phyloP scores from a whole-genome alignment of 2,888 invertebrate species.

The Spisula subtruncata region DNA sequence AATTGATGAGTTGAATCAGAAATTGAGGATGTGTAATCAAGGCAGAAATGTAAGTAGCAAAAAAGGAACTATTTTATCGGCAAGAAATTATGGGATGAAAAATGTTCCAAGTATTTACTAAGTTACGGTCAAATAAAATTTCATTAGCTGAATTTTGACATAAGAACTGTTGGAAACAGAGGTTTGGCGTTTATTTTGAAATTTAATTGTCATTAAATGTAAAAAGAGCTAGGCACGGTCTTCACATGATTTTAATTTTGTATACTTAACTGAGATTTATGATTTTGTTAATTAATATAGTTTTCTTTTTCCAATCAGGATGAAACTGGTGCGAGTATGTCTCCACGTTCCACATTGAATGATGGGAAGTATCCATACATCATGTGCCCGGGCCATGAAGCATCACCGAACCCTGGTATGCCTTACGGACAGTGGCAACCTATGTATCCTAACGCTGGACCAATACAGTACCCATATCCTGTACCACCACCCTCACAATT shows the following conservation, averaged over 20 bases:
- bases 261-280: no score
- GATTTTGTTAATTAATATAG: no score
- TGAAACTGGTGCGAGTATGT: slow-evolving; percentile 64
- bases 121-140: no score
- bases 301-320: slow-evolving; percentile 44
- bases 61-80: no score
- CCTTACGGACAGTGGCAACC: slow-evolving; percentile 26
- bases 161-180: no score
- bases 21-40: slow-evolving; percentile 70
- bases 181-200: no score
- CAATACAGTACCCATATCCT: slow-evolving; percentile 53
- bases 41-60: slow-evolving; percentile 69
- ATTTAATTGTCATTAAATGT: no score
- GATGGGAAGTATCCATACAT: slow-evolving; percentile 62
- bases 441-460: slow-evolving; percentile 50
- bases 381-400: slow-evolving; percentile 39
- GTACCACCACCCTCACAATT: slow-evolving; percentile 12
- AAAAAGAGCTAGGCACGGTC: no score
- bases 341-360: slow-evolving; percentile 39
- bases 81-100: no score
- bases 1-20: slow-evolving; percentile 76
- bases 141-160: no score
- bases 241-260: no score
- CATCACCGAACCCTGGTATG: slow-evolving; percentile 20
- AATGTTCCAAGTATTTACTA: no score